Evolutionary conservation across 1,140 invertebrate genomes (phyloP), one percentile per base, ranked within the genome.

Genomic region (Conus betulinus): DNA sequence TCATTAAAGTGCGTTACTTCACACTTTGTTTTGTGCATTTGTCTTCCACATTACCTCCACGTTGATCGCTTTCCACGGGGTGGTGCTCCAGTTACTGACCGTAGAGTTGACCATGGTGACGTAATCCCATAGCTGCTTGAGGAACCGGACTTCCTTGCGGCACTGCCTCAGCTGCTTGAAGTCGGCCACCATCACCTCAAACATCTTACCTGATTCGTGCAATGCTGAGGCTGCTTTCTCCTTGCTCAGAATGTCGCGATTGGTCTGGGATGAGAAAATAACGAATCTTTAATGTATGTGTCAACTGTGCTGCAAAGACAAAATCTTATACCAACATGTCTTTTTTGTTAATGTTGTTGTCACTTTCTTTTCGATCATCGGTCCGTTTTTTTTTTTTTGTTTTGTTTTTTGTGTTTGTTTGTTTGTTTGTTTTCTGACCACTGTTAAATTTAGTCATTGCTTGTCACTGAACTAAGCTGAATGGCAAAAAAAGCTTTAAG

Each of bases 71-170:
- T 97, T 96, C 98, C 98, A 99, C 2, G 97, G 97, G 0, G 98
- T 99, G 8, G 97, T 98, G 95, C 99, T 99, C 99, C 98, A 99
- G 93, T 98, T 97, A 93, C 98, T 97, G 84, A 99, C 98, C 92
- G 97, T 97, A 23, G 98, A 98, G 90, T 97, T 96, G 0, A 99
- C 98, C 89, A 99, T 98, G 93, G 97, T 97, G 1, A 98, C 97
- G 94, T 99, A 99, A 95, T 99, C 98, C 98, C 99, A 99, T 5
- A 99, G 96, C 96, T 98, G 97, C 96, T 99, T 99, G 3, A 99
- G 95, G 96, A 99, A 97, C 91, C 97, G 96, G 81, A 99, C 95
- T 95, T 99, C 99, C 94, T 97, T 98, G 89, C 98, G 96, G 93
- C 98, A 99, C 94, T 98, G 97, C 93, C 97, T 98, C 27, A 99